Conservation (phyloP, 2,113 vertebrate genomes). For the Larimichthys crocea region DNA sequence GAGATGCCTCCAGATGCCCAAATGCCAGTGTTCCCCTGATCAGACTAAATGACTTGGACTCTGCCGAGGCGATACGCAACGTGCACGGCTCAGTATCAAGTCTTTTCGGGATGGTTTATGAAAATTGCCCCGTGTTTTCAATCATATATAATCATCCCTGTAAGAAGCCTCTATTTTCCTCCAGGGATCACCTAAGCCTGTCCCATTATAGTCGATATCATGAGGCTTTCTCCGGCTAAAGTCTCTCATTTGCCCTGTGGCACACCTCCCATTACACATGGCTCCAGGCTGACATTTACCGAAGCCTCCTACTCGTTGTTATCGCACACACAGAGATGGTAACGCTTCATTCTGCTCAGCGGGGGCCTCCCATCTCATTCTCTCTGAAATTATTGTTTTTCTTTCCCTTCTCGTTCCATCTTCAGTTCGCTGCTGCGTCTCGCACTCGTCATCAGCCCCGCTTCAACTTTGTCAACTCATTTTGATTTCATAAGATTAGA, state of each 20-base stretch:
- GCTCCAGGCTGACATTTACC: slow-evolving; percentile 64
- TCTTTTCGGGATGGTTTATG: slow-evolving; percentile 16
- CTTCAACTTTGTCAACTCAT: not conserved
- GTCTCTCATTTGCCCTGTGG: slow-evolving; percentile 43
- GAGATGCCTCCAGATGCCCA: slow-evolving; percentile 19
- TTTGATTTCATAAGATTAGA: slow-evolving; percentile 7
- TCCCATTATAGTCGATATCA: slow-evolving; percentile 47
- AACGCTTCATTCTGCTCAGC: slow-evolving; percentile 58
- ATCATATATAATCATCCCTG: slow-evolving; percentile 45
- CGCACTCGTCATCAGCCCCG: not conserved
- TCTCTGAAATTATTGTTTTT: slow-evolving; percentile 33
- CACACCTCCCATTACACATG: slow-evolving; percentile 45
- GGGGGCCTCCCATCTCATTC: slow-evolving; percentile 45
- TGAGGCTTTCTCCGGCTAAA: slow-evolving; percentile 36
- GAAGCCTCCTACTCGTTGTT: slow-evolving; percentile 48
- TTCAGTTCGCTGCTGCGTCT: slow-evolving; percentile 9
- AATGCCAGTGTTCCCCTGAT: slow-evolving; percentile 20
- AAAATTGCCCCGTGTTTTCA: slow-evolving; percentile 30
- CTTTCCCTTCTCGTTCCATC: not conserved
- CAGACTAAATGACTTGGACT: not conserved
- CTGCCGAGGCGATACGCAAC: not conserved
- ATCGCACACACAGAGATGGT: slow-evolving; percentile 44
- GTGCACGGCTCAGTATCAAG: not conserved
- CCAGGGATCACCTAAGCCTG: slow-evolving; percentile 29
- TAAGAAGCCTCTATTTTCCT: slow-evolving; percentile 36